Percentiles rank a stretch among this genome's conserved stretches.
phyloP scores from a whole-genome alignment of 2,797 vertebrate genomes.

The Sebastes itinus region DNA sequence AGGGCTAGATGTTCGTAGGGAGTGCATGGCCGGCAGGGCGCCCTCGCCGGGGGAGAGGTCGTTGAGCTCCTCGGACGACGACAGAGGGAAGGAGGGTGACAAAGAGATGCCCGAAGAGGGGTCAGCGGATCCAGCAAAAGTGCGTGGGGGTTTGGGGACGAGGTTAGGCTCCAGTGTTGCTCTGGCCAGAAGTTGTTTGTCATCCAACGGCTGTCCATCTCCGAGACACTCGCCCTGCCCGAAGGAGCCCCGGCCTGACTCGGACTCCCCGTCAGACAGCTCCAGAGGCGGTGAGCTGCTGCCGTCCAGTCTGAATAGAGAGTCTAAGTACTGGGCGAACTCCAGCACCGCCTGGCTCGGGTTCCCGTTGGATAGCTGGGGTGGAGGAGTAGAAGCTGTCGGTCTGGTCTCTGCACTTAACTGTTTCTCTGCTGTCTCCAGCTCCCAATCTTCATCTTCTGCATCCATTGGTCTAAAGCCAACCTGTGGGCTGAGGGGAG shows the following conservation, averaged over 20 bases:
- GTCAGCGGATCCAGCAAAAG: conserved; percentile 94
- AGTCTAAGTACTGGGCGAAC: conserved; percentile 98
- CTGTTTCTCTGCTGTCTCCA: conserved; percentile 67
- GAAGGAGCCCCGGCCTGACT: conserved; percentile 88
- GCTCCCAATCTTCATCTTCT: conserved; percentile 55
- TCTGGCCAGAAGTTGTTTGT: conserved; percentile 92
- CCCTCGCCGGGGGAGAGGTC: conserved; percentile 94
- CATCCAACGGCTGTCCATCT: conserved; percentile 76
- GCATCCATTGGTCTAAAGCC: conserved; percentile 50
- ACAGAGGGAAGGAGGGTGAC: conserved; percentile 97
- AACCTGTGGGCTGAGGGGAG: conserved; percentile 68
- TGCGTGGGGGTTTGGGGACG: conserved; percentile 95
- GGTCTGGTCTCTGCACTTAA: conserved; percentile 56
- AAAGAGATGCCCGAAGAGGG: conserved; percentile 97
- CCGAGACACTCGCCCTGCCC: conserved; percentile 88
- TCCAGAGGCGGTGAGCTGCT: conserved; percentile 93
- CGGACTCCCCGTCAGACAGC: conserved; percentile 91
- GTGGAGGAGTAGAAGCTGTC: conserved; percentile 75
- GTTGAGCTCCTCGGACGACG: conserved; percentile 96
- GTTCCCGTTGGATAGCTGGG: conserved; percentile 84
- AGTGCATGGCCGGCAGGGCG: conserved; percentile 80
- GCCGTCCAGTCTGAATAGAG: conserved; percentile 95
- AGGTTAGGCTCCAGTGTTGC: conserved; percentile 95
- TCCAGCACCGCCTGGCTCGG: conserved; percentile 95
- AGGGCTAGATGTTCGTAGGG: conserved; percentile 86